Base-by-base conservation (phyloP, 2,797 vertebrate genomes). In the Bradypodion pumilum region DNA sequence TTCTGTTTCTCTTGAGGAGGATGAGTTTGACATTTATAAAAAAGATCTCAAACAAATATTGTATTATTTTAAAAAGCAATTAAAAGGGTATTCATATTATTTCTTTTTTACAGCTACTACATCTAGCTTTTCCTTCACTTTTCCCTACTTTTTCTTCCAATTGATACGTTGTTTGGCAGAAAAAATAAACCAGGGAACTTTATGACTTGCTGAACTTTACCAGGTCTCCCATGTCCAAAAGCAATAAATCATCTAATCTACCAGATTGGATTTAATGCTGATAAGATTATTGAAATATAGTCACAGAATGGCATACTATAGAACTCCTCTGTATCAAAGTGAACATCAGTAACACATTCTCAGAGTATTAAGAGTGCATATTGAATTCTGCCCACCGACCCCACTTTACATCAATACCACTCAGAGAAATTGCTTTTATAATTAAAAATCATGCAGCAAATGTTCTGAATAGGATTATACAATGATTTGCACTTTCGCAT, bases 401-500 rank as follows among this genome's bases (percentile, higher is more conserved):
- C 21, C 1, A 44, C 32, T 72, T 65, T 37, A 60, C 19, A n/a
- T 37, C 42, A 74, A 49, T 63, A 74, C n/a, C 32, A 42, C 5
- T 59, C 44, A 66, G 46, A 66, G 29, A 25, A 10, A 73, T 85
- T 32, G 74, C 62, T 44, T 59, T 19, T 85, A 19, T 46, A 74
- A 81, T 77, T 62, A 42, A 62, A 52, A 65, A 29, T 29, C 49
- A 52, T 21, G 8, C 25, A 80, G 62, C 23, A 66, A 82, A 65
- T 35, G 9, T 44, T 72, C 35, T 68, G 62, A 16, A 56, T 12
- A 87, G 62, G 91, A 80, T 91, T 90, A 90, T 89, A 85, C 63
- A 83, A 56, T 85, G 84, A 90, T 90, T 93, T 91, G 82, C 87
- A 87, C 82, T 85, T 87, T 83, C 78, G 85, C 90, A 87, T 90